phyloP scores from a whole-genome alignment of 2,888 invertebrate species.

The Panzeria rudis region DNA sequence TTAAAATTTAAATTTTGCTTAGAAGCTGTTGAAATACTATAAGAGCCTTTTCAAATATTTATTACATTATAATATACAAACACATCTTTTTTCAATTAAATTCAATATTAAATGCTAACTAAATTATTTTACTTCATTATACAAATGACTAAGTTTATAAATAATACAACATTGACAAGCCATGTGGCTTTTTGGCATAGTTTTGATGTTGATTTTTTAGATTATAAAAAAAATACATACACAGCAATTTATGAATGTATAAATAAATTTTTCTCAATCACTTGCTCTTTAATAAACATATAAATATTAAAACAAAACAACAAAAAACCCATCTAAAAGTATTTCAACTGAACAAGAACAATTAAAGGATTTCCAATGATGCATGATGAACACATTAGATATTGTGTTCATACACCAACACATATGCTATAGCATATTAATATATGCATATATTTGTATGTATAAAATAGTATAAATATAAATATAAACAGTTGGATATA shows the following conservation, averaged over 20 bases:
- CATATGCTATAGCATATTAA: not conserved
- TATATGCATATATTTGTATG: not conserved
- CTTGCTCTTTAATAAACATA: conserved; percentile 23
- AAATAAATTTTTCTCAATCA: not conserved
- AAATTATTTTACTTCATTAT: not conserved
- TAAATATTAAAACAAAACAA: not conserved
- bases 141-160: not conserved
- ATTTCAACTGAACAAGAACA: conserved; percentile 15
- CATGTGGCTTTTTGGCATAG: conserved; percentile 20
- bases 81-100: not conserved
- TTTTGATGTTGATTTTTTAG: conserved; percentile 24
- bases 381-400: conserved; percentile 33
- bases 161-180: not conserved
- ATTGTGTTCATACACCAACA: conserved; percentile 2
- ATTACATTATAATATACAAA: too few species aligned
- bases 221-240: not conserved
- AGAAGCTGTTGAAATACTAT: too few species aligned
- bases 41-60: too few species aligned
- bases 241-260: not conserved
- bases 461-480: not conserved
- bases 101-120: not conserved
- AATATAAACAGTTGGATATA: conserved; percentile 10
- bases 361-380: conserved; percentile 31
- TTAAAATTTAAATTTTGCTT: too few species aligned
- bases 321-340: conserved; percentile 4